Base-by-base conservation (phyloP, 1,140 invertebrate genomes). In the Dufourea novaeangliae region DNA sequence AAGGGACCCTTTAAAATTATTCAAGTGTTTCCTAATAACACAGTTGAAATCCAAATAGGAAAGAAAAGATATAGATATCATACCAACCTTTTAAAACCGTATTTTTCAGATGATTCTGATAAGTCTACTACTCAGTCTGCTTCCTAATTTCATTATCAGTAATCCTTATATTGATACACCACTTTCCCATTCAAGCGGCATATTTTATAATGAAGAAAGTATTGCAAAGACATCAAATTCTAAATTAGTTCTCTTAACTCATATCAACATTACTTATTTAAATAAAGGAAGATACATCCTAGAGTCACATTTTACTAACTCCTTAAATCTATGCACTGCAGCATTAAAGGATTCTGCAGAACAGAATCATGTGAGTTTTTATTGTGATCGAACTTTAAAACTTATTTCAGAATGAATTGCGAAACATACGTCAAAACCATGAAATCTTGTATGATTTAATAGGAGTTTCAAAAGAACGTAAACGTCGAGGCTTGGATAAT, bases 71-170 rank as follows among this genome's bases (percentile, higher is more conserved):
- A 1, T 17, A 54, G 25, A 37, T 68, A 68, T 6, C 46, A 68
- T 25, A 68, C 32, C 20, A 68, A 68, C 8, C 44, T 67, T 17
- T 22, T 52, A 22, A 67, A 52, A 52, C 27, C 25, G 6, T 67
- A 34, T 37, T 2, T 67, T 66, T 46, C 63, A 50, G 63, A 66
- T 66, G 63, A 32, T n/a, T 66, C 41, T 10, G 41, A 63, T 22
- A 29, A 25, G 14, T 7, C 20, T 34, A 2, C 0, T 50, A 46
- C 37, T 63, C 1, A 1, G 52, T 20, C 64, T 22, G 5, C 29
- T 52, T 29, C 29, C 44, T 52, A 32, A 34, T 20, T 1, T 25
- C 8, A 3, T 14, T 2, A 4, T 50, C n/a, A 29, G 27, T 29
- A 27, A 17, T 4, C 25, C 27, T 25, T 56, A 17, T 17, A 29